Evolutionary conservation across 2,888 invertebrate genomes (phyloP).

Genomic region (Folsomia candida): DNA sequence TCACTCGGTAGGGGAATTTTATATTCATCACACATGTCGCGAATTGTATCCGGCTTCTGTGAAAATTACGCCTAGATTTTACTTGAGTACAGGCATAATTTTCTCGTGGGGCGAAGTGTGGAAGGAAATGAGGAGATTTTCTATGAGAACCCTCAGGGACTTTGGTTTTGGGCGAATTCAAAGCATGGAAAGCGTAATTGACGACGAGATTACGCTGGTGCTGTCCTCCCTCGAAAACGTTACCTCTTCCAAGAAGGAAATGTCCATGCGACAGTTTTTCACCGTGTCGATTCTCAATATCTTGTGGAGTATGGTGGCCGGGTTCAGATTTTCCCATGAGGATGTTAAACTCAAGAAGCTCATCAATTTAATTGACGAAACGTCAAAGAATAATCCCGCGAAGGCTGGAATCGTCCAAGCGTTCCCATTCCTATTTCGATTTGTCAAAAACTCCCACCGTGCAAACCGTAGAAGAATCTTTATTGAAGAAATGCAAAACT

Average conservation of each 20-base stretch:
- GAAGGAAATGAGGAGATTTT: conserved; percentile 48
- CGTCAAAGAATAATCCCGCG: conserved; percentile 4
- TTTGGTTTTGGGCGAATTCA: conserved; percentile 49
- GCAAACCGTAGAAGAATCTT: conserved; percentile 8
- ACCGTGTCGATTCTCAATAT: conserved; percentile 47
- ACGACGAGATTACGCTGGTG: conserved; percentile 45
- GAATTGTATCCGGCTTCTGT: no score
- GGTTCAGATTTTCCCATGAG: conserved; percentile 39
- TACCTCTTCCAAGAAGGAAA: neutral
- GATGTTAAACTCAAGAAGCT: conserved; percentile 38
- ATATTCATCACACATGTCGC: neutral
- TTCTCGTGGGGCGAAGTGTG: conserved; percentile 17
- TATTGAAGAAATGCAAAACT: conserved; percentile 25
- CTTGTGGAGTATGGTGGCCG: conserved; percentile 48
- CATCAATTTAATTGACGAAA: conserved; percentile 30
- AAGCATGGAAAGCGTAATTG: conserved; percentile 41
- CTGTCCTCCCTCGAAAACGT: conserved; percentile 16
- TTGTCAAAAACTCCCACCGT: neutral
- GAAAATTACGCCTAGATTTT: neutral
- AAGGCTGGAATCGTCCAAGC: conserved; percentile 16
- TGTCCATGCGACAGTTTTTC: conserved; percentile 39
- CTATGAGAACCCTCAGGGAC: conserved; percentile 47
- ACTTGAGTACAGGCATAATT: neutral
- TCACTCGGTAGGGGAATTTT: conserved; percentile 9
- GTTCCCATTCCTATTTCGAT: conserved; percentile 27